Base-by-base conservation (phyloP, 2,113 vertebrate genomes). In the Campylomormyrus tamandua region DNA sequence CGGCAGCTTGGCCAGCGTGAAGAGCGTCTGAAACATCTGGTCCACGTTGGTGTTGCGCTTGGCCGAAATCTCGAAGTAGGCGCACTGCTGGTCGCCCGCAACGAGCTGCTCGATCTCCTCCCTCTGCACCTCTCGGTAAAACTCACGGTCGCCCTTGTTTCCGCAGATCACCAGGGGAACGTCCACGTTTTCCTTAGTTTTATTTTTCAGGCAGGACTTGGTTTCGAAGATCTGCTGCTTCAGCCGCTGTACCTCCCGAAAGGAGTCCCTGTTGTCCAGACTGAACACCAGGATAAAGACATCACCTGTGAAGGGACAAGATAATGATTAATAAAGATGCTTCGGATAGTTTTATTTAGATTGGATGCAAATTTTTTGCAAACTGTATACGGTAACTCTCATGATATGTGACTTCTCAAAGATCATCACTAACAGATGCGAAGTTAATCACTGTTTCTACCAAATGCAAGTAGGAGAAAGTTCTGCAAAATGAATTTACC, bases 281-380 rank as follows among this genome's bases (percentile, higher is more conserved):
- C 98, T 99, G 96, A 99, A 99, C 24, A 99, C 98, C 0, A 99
- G 96, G 91, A 99, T 98, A 92, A 99, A 99, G 1, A 99, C 97
- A 0, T 99, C 98, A 91, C 98, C 98, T 99, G 92, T 1, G 92
- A 90, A 89, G 19, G 89, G 74, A 19, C 5, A 19, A 85, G 13
- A 48, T 3, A 27, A 45, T 3, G 50, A 48, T 90, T 46, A 77
- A 31, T 58, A 21, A 42, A 3, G 21, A 24, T 48, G 52, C 6
- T 58, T 13, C 52, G 52, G 1, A 9, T 62, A 85, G 5, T 84
- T 21, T 45, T 19, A 39, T 77, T 39, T 7, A 19, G 31, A 77
- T 2, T 31, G n/a, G 39, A 90, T 24, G 9, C 27, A 48, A 1
- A 17, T 53, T 17, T 17, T 58, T 56, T 80, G 46, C 88, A 83